Base-by-base conservation (phyloP, 35 echinoderm and acorn worm species). In the Holothuria glaberrima region DNA sequence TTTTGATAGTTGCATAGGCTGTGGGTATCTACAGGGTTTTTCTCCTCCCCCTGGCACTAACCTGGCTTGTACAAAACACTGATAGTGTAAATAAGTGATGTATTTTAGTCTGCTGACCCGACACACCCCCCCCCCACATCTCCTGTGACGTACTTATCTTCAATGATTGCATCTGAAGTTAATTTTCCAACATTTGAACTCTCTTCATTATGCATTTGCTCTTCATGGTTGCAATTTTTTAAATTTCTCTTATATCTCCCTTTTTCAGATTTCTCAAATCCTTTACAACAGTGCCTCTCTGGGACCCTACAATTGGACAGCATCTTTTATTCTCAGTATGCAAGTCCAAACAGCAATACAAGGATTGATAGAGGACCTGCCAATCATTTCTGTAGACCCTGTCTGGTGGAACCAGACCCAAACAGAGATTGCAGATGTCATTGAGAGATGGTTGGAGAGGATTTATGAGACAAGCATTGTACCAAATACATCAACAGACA, bases 221-320 rank as follows among this genome's bases (percentile, higher is more conserved):
- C 2, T 41, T 7, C 2, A 41, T 4, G 2, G 36, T 41, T 41
- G 36, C 16, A 54, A 54, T 14, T 54, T 9, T 54, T 9, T 54
- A 54, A 54, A 9, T 12, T 5, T 9, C 50, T 54, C 16, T 54
- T 54, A 9, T 12, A 45, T 44, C 13, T 22, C 74, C 20, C 21
- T 41, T 45, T 44, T 38, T 17, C 33, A 78, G 74, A 36, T 78
- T n/a, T 31, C 22, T 3, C 12, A 35, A 45, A 78, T 78, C 35
- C 33, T 78, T 41, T 13, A 18, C 74, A 78, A 45, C 45, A 35
- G 45, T 48, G 25, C 74, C 5, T 31, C 33, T 24, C 35, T 45
- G 25, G 74, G 74, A 7, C 74, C 21, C 6, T 78, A 78, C 74
- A 36, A 78, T 27, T 78, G 74, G 74, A 78, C 74, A 0, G 74